These are phyloP conservation scores for Pterostichus niger DNA, from an alignment of 2,888 invertebrate genomes.

Conservation along the genomic window DNA sequence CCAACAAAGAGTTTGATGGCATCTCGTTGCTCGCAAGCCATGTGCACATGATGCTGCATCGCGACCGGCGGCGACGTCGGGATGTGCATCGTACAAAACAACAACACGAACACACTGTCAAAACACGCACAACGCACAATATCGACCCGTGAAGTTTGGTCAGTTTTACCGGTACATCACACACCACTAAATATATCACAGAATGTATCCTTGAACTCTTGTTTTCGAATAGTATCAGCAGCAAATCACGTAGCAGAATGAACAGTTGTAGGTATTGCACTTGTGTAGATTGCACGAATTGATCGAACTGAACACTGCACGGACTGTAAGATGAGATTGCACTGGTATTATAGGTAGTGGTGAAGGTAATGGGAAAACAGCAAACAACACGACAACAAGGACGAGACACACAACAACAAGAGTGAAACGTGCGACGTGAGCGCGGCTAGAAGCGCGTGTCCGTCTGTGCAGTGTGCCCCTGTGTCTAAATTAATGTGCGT, in stretches of 20 bases:
- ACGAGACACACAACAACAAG: slow-evolving; percentile 72
- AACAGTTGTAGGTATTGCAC: slow-evolving; percentile 21
- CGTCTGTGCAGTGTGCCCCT: slow-evolving; percentile 58
- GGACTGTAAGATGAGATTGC: slow-evolving; percentile 69
- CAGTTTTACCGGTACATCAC: not conserved
- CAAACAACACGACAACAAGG: slow-evolving; percentile 73
- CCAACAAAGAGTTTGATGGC: slow-evolving; percentile 94
- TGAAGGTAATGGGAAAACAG: slow-evolving; percentile 45
- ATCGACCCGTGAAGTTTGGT: slow-evolving; percentile 2
- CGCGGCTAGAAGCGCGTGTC: slow-evolving; percentile 55
- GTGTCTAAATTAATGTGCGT: slow-evolving; percentile 67
- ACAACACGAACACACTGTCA: slow-evolving; percentile 18
- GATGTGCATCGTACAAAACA: slow-evolving; percentile 74
- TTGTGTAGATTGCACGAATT: slow-evolving; percentile 2
- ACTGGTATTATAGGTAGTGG: slow-evolving; percentile 64
- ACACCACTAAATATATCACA: slow-evolving; percentile 30
- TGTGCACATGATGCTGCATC: slow-evolving; percentile 70
- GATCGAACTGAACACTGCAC: not conserved
- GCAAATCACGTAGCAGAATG: not conserved
- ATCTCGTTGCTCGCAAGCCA: slow-evolving; percentile 72
- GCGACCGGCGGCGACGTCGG: slow-evolving; percentile 73
- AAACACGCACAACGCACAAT: slow-evolving; percentile 33
- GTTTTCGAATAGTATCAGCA: not conserved
- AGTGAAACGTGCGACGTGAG: slow-evolving; percentile 30
- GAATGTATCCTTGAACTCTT: not conserved